phyloP scores from a whole-genome alignment of 2,888 invertebrate species.

The Drosophila neonasuta region DNA sequence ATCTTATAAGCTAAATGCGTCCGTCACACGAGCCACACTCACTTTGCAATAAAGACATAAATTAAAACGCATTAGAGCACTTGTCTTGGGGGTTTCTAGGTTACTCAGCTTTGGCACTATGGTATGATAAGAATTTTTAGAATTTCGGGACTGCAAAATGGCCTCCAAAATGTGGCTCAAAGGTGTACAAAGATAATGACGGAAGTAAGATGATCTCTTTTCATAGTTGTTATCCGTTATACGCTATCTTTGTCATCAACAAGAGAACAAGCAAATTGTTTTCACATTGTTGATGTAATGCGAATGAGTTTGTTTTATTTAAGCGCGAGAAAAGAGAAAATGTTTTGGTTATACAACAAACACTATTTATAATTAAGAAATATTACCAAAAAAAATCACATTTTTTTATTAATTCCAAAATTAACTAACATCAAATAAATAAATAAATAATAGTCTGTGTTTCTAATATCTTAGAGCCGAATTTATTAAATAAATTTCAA shows the following conservation, averaged over 20 bases:
- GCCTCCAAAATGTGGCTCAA: conserved; percentile 3
- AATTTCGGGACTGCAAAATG: conserved; percentile 13
- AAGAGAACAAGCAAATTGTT: neutral
- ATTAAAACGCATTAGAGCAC: conserved; percentile 26
- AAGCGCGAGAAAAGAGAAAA: neutral
- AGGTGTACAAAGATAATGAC: conserved; percentile 16
- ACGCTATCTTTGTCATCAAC: conserved; percentile 16
- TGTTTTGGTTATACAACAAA: too few species aligned
- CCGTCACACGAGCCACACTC: conserved; percentile 11
- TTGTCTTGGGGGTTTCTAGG: conserved; percentile 27
- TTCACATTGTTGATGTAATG: neutral
- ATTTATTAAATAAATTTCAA: neutral
- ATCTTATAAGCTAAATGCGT: conserved; percentile 39
- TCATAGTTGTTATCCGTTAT: conserved; percentile 1
- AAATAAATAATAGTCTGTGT: too few species aligned
- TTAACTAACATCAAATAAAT: too few species aligned
- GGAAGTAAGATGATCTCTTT: conserved; percentile 11
- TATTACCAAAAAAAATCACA: too few species aligned
- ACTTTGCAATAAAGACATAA: conserved; percentile 37
- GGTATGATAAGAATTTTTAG: conserved; percentile 48
- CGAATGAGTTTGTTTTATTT: neutral
- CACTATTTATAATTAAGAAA: too few species aligned
- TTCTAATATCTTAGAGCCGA: neutral
- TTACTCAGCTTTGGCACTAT: conserved; percentile 20
- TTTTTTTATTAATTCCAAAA: too few species aligned